Evolutionary conservation across 1,140 invertebrate genomes (phyloP).

Genomic region (Palaemon carinicauda): DNA sequence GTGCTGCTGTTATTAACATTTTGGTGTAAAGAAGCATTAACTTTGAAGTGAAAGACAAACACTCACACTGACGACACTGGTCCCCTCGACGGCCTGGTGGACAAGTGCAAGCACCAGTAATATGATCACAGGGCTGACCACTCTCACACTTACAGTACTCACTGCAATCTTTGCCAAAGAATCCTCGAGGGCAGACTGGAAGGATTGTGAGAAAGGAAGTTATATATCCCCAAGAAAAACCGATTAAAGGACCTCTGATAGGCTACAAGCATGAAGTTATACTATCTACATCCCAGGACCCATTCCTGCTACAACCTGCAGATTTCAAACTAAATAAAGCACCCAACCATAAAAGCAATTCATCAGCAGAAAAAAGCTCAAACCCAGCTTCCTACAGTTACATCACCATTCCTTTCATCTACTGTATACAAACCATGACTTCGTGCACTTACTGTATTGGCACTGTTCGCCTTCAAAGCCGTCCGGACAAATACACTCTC

Average conservation of each 20-base stretch:
- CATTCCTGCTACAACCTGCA: too few relatives aligned
- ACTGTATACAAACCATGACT: too few relatives aligned
- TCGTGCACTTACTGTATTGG: slow-evolving; percentile 63
- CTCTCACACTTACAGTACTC: slow-evolving; percentile 73
- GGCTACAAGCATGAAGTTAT: too few relatives aligned
- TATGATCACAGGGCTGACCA: slow-evolving; percentile 66
- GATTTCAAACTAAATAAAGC: too few relatives aligned
- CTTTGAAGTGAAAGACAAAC: too few relatives aligned
- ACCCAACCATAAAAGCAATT: too few relatives aligned
- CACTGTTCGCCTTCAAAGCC: slow-evolving; percentile 85
- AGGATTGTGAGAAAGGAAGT: too few relatives aligned
- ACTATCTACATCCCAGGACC: too few relatives aligned
- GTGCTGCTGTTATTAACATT: background rate
- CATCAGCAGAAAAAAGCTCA: too few relatives aligned
- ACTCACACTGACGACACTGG: slow-evolving; percentile 75
- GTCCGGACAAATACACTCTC: slow-evolving; percentile 82
- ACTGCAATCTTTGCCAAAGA: slow-evolving; percentile 88
- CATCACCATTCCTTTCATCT: too few relatives aligned
- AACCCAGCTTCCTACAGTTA: too few relatives aligned
- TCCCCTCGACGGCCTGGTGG: slow-evolving; percentile 50
- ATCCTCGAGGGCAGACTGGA: slow-evolving; percentile 85
- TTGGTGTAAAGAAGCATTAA: background rate
- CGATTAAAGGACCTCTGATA: background rate
- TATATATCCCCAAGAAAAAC: background rate
- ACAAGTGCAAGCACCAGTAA: slow-evolving; percentile 35